phyloP scores from a whole-genome alignment of 2,113 vertebrate genomes.

The Numenius arquata region DNA sequence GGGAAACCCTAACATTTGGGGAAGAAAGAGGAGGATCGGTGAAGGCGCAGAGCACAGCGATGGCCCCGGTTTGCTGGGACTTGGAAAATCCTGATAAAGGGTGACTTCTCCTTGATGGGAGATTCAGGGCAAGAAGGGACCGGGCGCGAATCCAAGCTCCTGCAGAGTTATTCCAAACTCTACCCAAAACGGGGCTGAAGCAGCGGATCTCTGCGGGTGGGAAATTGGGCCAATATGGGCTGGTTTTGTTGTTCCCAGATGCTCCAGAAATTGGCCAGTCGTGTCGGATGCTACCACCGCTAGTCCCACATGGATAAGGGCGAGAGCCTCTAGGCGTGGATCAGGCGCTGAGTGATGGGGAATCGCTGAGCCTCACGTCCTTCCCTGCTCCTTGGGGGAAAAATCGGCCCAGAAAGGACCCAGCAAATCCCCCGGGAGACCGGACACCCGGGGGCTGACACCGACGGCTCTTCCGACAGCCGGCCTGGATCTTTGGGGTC shows the following conservation, averaged over 20 bases:
- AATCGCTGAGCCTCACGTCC: background rate
- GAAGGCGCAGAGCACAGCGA: accelerated
- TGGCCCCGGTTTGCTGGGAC: background rate
- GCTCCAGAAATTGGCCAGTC: background rate
- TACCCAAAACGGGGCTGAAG: accelerated
- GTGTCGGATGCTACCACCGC: accelerated
- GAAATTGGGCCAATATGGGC: accelerated
- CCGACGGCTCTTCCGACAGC: accelerated
- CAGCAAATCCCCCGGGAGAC: background rate
- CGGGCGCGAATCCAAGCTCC: accelerated
- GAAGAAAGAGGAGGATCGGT: background rate
- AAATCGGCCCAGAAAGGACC: background rate
- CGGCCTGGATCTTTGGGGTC: accelerated
- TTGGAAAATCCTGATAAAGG: background rate
- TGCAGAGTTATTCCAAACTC: background rate
- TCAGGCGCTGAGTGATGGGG: accelerated
- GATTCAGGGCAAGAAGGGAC: background rate
- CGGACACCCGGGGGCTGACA: accelerated
- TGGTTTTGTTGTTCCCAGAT: background rate
- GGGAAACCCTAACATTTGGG: background rate
- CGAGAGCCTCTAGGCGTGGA: accelerated
- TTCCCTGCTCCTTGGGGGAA: background rate
- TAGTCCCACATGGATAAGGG: accelerated
- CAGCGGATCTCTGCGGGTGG: background rate
- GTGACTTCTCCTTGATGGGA: background rate